Conservation (phyloP, 2,888 invertebrate species). For the Oxytorus armatus region DNA sequence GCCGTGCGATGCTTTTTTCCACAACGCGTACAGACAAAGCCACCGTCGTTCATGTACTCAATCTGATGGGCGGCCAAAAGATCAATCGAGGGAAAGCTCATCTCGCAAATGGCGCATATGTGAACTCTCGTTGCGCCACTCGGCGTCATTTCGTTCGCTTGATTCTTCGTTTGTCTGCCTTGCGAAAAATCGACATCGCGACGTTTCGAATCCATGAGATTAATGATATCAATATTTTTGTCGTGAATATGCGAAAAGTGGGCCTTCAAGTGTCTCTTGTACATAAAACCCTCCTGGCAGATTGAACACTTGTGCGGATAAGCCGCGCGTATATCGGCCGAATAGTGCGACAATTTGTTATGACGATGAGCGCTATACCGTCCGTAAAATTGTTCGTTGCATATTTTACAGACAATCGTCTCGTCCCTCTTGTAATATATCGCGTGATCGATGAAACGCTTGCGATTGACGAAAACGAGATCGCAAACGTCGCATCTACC, state of each 20-base stretch:
- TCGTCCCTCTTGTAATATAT: slow-evolving; percentile 71
- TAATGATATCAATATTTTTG: background rate
- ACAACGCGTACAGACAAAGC: slow-evolving; percentile 69
- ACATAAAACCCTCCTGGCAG: slow-evolving; percentile 74
- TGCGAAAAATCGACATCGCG: no score
- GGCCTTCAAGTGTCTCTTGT: slow-evolving; percentile 71
- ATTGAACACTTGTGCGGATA: slow-evolving; percentile 68
- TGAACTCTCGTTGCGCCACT: slow-evolving; percentile 2
- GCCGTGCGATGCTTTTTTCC: slow-evolving; percentile 63
- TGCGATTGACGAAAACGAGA: slow-evolving; percentile 69
- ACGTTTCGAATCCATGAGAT: background rate
- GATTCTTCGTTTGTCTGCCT: no score
- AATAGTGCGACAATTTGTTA: slow-evolving; percentile 70
- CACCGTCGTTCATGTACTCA: slow-evolving; percentile 68
- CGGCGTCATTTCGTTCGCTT: no score
- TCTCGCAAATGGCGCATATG: slow-evolving; percentile 69
- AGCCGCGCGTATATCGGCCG: slow-evolving; percentile 39
- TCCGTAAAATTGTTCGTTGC: slow-evolving; percentile 68
- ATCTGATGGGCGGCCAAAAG: slow-evolving; percentile 66
- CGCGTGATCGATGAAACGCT: slow-evolving; percentile 71
- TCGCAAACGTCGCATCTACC: slow-evolving; percentile 70
- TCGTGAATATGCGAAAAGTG: slow-evolving; percentile 75
- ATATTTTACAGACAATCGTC: slow-evolving; percentile 66
- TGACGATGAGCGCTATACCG: slow-evolving; percentile 73
- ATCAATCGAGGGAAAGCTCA: slow-evolving; percentile 55